Evolutionary conservation across 2,797 vertebrate genomes (phyloP).

Genomic region (Karalla daura): DNA sequence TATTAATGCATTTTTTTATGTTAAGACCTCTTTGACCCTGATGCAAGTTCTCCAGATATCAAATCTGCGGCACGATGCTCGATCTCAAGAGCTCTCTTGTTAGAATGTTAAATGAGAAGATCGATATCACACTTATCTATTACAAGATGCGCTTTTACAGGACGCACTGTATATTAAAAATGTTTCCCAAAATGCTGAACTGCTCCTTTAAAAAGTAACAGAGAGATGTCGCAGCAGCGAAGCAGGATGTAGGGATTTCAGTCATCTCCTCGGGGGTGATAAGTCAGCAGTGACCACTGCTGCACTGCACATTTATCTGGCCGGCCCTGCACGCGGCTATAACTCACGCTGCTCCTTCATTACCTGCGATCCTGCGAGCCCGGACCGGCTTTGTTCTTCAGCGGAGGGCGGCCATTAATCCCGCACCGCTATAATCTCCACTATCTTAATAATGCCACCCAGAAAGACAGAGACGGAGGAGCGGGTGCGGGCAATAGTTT

Average conservation of each 20-base stretch:
- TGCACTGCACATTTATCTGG: constrained; percentile 60
- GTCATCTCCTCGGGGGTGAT: constrained; percentile 48
- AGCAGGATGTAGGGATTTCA: constrained; percentile 34
- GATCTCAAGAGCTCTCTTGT: too few relatives aligned
- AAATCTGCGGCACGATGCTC: too few relatives aligned
- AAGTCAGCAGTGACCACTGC: constrained; percentile 65
- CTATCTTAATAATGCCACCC: constrained; percentile 70
- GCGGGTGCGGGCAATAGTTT: constrained; percentile 60
- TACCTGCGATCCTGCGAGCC: constrained; percentile 60
- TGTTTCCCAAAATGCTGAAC: not conserved
- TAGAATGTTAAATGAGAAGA: too few relatives aligned
- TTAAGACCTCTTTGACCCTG: too few relatives aligned
- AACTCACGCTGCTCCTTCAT: constrained; percentile 74
- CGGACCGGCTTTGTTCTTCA: constrained; percentile 61
- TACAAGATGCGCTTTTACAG: too few relatives aligned
- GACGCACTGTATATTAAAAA: not conserved
- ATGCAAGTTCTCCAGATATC: too few relatives aligned
- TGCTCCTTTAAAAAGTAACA: constrained; percentile 5
- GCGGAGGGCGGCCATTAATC: constrained; percentile 71
- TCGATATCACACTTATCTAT: too few relatives aligned
- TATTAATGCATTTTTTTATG: too few relatives aligned
- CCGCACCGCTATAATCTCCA: constrained; percentile 66
- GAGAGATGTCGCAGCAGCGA: constrained; percentile 12
- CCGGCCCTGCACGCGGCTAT: constrained; percentile 57
- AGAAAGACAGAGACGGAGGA: constrained; percentile 62